Conservation (phyloP, 1,140 invertebrate species). For the Hesperophylax magnus region DNA sequence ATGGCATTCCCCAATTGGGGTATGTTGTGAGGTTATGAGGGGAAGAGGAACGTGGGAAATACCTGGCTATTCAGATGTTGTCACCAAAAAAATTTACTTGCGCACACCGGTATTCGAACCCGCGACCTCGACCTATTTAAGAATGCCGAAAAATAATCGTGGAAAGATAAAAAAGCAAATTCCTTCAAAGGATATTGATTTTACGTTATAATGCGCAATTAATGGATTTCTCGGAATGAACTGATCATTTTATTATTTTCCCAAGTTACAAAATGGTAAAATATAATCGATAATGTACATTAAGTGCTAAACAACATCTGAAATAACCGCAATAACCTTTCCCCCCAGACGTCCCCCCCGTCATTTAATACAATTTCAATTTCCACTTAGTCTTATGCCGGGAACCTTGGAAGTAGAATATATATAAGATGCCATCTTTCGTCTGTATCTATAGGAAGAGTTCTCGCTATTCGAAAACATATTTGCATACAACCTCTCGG, state of each 20-base stretch:
- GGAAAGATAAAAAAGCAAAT: too few relatives aligned
- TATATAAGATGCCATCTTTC: conserved; percentile 16
- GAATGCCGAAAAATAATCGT: too few relatives aligned
- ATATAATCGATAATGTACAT: conserved; percentile 53
- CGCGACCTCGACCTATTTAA: too few relatives aligned
- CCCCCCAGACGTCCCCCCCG: conserved; percentile 16
- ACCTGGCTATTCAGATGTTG: too few relatives aligned
- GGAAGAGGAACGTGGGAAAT: too few relatives aligned
- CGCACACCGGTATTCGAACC: too few relatives aligned
- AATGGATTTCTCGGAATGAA: too few relatives aligned
- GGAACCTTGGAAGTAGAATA: conserved; percentile 23
- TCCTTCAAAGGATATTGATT: too few relatives aligned
- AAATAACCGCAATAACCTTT: conserved; percentile 55
- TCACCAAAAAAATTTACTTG: too few relatives aligned
- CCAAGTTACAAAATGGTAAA: conserved; percentile 12
- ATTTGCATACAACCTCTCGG: conserved; percentile 57
- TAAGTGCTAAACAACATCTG: conserved; percentile 47
- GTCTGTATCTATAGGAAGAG: neutral
- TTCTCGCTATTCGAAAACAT: conserved; percentile 40
- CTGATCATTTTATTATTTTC: neutral
- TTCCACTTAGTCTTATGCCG: conserved; percentile 53
- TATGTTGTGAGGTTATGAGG: too few relatives aligned
- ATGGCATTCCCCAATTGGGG: too few relatives aligned
- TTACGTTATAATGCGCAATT: too few relatives aligned
- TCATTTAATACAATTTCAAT: conserved; percentile 58